Evolutionary conservation across 2,888 invertebrate species (phyloP).

Genomic region (Leptopilina drosophilae): DNA sequence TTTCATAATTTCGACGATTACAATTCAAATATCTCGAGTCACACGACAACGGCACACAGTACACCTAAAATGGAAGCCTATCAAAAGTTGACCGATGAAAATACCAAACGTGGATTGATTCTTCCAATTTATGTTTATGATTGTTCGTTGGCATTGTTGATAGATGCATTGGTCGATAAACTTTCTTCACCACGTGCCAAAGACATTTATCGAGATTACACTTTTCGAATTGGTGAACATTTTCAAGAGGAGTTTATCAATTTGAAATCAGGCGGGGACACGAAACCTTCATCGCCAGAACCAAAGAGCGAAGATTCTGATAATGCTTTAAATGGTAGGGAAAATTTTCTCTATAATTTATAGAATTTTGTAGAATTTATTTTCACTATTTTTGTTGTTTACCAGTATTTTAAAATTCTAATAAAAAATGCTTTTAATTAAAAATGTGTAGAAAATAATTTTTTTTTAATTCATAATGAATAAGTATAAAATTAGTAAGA

Average conservation of each 20-base stretch:
- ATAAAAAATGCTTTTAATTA: too few relatives aligned
- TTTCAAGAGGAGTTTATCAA: conserved; percentile 71
- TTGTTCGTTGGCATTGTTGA: conserved; percentile 81
- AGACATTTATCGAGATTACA: conserved; percentile 79
- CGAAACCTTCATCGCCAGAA: conserved; percentile 76
- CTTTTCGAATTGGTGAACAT: conserved; percentile 76
- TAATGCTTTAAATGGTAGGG: conserved; percentile 67
- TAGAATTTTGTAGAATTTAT: too few relatives aligned
- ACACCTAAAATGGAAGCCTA: conserved; percentile 47
- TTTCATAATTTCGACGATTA: conserved; percentile 51
- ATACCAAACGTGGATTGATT: conserved; percentile 67
- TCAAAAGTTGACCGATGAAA: conserved; percentile 53
- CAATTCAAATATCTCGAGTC: conserved; percentile 59
- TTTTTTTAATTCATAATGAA: too few relatives aligned
- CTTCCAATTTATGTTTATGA: conserved; percentile 84
- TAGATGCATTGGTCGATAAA: conserved; percentile 78
- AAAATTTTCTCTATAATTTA: not conserved
- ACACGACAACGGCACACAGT: conserved; percentile 56
- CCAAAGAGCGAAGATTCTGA: conserved; percentile 78
- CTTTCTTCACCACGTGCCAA: conserved; percentile 70
- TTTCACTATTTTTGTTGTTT: too few relatives aligned
- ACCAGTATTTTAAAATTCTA: too few relatives aligned
- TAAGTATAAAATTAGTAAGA: too few relatives aligned
- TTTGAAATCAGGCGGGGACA: conserved; percentile 74
- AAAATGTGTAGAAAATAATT: too few relatives aligned